Evolutionary conservation across 2,888 invertebrate species (phyloP).

Genomic region (Tyria jacobaeae): DNA sequence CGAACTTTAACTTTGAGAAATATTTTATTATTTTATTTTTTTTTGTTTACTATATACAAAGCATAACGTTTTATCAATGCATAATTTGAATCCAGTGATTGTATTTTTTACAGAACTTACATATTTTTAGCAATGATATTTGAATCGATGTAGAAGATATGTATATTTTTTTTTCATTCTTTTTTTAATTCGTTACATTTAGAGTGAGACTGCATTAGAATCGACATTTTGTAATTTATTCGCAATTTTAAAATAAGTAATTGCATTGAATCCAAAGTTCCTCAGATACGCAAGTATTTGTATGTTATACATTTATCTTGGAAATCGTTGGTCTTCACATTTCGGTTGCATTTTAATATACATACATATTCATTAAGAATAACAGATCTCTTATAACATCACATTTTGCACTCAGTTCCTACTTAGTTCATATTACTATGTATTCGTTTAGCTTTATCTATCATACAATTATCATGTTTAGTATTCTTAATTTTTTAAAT

Average conservation of each 20-base stretch:
- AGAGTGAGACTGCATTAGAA: conserved; percentile 38
- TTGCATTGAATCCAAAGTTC: conserved; percentile 53
- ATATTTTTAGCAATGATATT: conserved; percentile 11
- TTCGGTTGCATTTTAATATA: conserved; percentile 79
- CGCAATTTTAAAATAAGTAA: conserved; percentile 36
- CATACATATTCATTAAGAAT: conserved; percentile 73
- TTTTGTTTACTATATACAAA: conserved; percentile 26
- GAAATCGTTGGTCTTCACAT: conserved; percentile 33
- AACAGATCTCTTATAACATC: conserved; percentile 80
- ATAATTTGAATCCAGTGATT: conserved; percentile 41
- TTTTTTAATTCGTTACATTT: conserved; percentile 11
- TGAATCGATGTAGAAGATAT: neutral
- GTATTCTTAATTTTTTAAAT: conserved; percentile 43
- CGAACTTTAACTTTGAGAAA: conserved; percentile 23
- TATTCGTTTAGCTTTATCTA: conserved; percentile 75
- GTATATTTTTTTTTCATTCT: neutral
- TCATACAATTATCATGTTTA: conserved; percentile 54
- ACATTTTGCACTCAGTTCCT: conserved; percentile 84
- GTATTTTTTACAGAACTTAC: conserved; percentile 11
- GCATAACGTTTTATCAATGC: conserved; percentile 46
- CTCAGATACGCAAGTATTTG: conserved; percentile 50
- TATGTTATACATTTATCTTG: conserved; percentile 41
- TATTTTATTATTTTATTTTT: conserved; percentile 23
- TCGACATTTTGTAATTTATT: conserved; percentile 37
- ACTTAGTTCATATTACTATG: conserved; percentile 78